Conservation (phyloP, 2,113 vertebrate species). For the Athene cunicularia region DNA sequence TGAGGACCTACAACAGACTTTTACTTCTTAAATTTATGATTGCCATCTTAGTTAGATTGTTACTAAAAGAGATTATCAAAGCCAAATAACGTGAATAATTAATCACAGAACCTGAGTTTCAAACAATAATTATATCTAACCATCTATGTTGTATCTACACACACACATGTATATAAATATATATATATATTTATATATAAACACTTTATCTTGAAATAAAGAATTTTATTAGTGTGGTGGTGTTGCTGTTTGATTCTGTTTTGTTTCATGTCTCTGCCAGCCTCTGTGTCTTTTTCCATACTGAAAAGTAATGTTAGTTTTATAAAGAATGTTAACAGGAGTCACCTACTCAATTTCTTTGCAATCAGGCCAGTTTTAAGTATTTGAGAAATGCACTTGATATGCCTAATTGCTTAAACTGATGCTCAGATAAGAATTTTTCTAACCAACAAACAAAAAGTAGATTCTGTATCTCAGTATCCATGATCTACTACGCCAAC, state of each 20-base stretch:
- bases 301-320: neutral
- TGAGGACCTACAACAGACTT: neutral
- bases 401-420: fast-evolving
- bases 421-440: neutral
- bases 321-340: neutral
- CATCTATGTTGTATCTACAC: neutral
- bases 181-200: neutral
- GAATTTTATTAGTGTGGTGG: neutral
- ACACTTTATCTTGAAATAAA: neutral
- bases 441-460: neutral
- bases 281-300: neutral
- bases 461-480: neutral
- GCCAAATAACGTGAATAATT: neutral
- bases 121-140: neutral
- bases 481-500: neutral
- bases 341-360: neutral
- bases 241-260: neutral
- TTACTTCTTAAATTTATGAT: neutral
- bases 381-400: neutral
- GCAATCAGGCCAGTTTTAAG: neutral
- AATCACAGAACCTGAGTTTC: neutral
- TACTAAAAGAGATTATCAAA: neutral
- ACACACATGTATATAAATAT: neutral
- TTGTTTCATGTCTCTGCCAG: neutral
- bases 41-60: neutral